A percentile compares a stretch with the other conserved stretches of the same genome.
Conservation (phyloP, 2,797 vertebrate species). For the Anabacerthia variegaticeps region DNA sequence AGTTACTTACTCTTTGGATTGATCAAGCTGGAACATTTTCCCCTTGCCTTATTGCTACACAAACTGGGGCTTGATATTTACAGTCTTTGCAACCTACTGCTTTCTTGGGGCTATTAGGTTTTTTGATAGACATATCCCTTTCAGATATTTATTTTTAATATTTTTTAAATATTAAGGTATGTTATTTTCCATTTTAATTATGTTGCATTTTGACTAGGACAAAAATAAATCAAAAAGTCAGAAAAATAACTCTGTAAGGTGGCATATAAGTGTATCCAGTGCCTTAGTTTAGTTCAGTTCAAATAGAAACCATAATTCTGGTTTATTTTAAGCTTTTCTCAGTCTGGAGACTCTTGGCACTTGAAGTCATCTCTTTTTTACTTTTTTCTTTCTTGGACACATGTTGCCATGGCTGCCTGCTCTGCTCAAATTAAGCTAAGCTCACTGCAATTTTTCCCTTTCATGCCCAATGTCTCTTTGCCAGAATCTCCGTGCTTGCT, state of each 20-base stretch:
- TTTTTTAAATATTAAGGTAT: neutral
- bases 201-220: neutral
- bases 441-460: neutral
- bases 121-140: neutral
- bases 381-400: neutral
- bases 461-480: neutral
- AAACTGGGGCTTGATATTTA: neutral
- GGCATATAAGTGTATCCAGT: neutral
- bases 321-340: neutral
- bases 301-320: neutral
- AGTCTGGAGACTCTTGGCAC: neutral
- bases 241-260: neutral
- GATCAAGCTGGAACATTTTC: neutral
- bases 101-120: fast-evolving
- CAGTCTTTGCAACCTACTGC: neutral
- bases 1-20: neutral
- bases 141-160: neutral
- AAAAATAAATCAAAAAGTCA: neutral
- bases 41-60: neutral
- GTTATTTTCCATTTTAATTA: neutral
- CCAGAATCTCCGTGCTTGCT: neutral
- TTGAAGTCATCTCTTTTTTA: neutral
- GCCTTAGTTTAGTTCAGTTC: neutral
- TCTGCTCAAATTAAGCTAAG: neutral
- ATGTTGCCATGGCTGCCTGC: neutral